Evolutionary conservation across 1,140 invertebrate species (phyloP).

Genomic region (Cryptotermes secundus): DNA sequence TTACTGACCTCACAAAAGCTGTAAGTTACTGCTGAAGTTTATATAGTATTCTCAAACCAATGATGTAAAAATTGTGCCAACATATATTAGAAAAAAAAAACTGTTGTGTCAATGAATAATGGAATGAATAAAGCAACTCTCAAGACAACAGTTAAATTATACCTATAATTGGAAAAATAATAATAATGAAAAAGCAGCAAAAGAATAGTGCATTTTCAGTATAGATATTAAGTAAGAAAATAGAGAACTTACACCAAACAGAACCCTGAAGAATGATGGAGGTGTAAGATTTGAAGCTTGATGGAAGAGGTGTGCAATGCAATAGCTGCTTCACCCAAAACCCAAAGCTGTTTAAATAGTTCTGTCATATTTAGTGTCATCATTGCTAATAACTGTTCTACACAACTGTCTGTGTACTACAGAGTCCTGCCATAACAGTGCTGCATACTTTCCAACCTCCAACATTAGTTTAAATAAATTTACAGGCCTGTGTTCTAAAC

Average conservation of each 20-base stretch:
- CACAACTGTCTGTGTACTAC: not conserved
- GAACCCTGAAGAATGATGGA: not conserved
- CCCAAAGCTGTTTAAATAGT: not conserved
- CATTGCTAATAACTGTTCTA: not conserved
- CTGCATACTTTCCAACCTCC: not conserved
- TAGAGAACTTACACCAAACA: not conserved
- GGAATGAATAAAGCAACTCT: not conserved
- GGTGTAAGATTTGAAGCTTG: not conserved
- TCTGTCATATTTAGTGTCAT: constrained; percentile 1
- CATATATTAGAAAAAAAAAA: too few species aligned
- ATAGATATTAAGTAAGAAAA: not conserved
- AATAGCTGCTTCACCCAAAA: not conserved
- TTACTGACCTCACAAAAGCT: not conserved
- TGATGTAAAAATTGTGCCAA: not conserved
- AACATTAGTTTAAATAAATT: not conserved
- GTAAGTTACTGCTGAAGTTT: not conserved
- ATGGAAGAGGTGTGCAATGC: not conserved
- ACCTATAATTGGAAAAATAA: too few species aligned
- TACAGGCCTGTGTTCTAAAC: too few species aligned
- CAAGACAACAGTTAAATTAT: too few species aligned
- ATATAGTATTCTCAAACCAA: not conserved
- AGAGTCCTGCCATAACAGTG: not conserved
- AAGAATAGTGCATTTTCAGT: not conserved
- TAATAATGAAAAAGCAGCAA: too few species aligned
- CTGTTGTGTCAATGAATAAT: not conserved